A percentile compares a stretch with the other conserved stretches of the same genome.
Conservation (phyloP, 2,888 invertebrate genomes). For the Stegophylla sp. region DNA sequence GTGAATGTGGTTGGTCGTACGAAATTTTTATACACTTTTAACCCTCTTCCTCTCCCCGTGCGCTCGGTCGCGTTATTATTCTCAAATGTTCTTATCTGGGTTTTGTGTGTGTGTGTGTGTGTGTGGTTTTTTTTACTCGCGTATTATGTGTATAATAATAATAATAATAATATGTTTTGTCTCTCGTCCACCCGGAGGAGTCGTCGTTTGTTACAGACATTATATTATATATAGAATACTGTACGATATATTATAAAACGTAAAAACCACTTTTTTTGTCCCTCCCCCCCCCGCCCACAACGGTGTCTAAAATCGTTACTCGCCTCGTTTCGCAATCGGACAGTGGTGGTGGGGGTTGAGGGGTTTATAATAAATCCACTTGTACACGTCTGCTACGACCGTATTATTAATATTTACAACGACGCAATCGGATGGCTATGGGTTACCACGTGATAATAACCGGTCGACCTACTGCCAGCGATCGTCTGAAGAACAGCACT, state of each 20-base stretch:
- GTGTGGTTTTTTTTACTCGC: not conserved
- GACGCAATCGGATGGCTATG: not conserved
- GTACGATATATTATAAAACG: no score
- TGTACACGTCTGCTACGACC: not conserved
- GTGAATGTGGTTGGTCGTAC: not conserved
- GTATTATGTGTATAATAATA: not conserved
- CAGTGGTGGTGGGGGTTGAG: not conserved
- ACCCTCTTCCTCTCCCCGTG: no score
- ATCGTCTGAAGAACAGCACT: conserved; percentile 1
- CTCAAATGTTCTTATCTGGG: conserved; percentile 13
- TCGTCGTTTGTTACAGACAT: not conserved
- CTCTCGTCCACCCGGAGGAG: not conserved
- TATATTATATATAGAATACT: not conserved
- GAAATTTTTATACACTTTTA: not conserved
- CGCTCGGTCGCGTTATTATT: not conserved
- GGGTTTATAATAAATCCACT: conserved; percentile 17
- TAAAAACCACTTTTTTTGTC: not conserved
- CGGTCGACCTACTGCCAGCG: not conserved
- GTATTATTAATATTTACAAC: not conserved
- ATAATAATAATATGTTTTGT: not conserved
- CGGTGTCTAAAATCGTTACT: not conserved
- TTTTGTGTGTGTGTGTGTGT: not conserved
- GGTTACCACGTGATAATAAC: not conserved
- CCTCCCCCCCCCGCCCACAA: not conserved
- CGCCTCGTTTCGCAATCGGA: not conserved